Base-by-base conservation (phyloP, 2,888 invertebrate genomes). In the Psylliodes chrysocephalus region DNA sequence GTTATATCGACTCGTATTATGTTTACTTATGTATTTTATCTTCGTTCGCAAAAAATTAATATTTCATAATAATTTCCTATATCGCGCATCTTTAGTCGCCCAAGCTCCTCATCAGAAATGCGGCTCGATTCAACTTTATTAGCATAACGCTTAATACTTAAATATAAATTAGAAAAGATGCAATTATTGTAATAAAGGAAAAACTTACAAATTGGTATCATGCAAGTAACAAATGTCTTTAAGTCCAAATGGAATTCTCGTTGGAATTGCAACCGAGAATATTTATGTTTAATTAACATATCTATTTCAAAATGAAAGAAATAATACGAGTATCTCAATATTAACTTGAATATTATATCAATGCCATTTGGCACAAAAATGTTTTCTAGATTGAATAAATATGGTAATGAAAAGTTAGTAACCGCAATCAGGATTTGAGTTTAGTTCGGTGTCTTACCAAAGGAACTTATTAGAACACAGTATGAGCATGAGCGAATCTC, bases 281-380 rank as follows among this genome's bases (percentile, higher is more conserved):
- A 68, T 70, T 67, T 70, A 68, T 67, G 46, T 59, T 46, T 64
- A 60, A 68, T 66, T 67, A 70, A 66, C 67, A 67, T 67, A 67
- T 60, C 59, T 60, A 66, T 66, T 64, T 47, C 47, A 51, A 64
- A 65, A 60, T 68, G 64, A 67, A 63, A 67, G 61, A 56, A 66
- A 63, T 61, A 63, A 67, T 67, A 65, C 69, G 66, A 63, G 67
- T 65, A 67, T 69, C 60, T 63, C 51, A 38, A 63, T 60, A 60
- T 63, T 53, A n/a, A 47, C 65, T 60, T 63, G 63, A 63, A 68
- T 65, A 65, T 65, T 68, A 68, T 63, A 65, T 65, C 63, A 61
- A 63, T 65, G 64, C 57, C 60, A 55, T 40, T 63, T 33, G 42
- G 28, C 30, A 56, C 53, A 60, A 63, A 64, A 60, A 64, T 35